Evolutionary conservation across 2,113 vertebrate genomes (phyloP).

Genomic region (Tympanuchus pallidicinctus): DNA sequence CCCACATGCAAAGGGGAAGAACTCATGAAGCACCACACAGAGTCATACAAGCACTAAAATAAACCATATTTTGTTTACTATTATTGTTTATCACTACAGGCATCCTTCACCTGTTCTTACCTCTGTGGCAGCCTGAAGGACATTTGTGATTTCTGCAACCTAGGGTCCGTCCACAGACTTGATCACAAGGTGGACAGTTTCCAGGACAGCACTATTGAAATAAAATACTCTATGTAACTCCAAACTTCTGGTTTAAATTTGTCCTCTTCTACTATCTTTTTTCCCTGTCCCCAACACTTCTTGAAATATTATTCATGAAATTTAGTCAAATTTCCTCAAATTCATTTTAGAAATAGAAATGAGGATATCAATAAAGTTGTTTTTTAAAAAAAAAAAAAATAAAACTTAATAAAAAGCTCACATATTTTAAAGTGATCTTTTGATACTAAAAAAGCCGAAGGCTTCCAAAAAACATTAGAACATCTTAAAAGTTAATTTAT

Average conservation of each 20-base stretch:
- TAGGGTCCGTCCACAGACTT: conserved; percentile 88
- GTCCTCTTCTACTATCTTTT: background rate
- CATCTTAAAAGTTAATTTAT: background rate
- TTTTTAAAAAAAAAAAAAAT: background rate
- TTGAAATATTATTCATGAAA: background rate
- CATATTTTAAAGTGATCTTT: background rate
- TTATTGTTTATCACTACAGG: background rate
- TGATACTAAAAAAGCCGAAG: background rate
- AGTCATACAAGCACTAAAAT: background rate
- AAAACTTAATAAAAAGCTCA: background rate
- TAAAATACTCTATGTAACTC: background rate
- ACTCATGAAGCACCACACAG: background rate
- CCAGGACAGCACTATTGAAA: conserved; percentile 90
- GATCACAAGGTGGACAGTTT: conserved; percentile 95
- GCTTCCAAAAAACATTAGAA: background rate
- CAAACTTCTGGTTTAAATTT: background rate
- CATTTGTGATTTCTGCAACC: conserved; percentile 98
- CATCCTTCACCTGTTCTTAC: conserved; percentile 73
- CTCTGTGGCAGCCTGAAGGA: conserved; percentile 94
- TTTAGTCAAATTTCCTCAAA: background rate
- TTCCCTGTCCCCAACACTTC: background rate
- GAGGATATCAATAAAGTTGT: fast-evolving
- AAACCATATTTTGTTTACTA: background rate
- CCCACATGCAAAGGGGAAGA: background rate
- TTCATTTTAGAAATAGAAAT: background rate